These are phyloP conservation scores for Petrocephalus zakoni DNA, from an alignment of 2,113 vertebrate genomes.

Conservation along the genomic window DNA sequence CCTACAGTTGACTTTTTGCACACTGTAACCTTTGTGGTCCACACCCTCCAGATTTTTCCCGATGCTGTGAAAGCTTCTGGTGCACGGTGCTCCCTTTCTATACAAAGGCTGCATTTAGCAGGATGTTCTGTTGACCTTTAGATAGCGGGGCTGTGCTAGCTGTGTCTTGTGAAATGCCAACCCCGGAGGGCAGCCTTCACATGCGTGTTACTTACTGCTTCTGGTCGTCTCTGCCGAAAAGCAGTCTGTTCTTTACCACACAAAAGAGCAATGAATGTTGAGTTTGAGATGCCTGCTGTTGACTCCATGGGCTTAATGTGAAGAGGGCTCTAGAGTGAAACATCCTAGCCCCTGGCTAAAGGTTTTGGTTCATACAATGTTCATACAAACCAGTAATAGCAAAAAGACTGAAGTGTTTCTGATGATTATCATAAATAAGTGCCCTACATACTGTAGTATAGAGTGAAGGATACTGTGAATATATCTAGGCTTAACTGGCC, in stretches of 20 bases:
- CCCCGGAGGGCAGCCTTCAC: neutral
- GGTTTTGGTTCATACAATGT: neutral
- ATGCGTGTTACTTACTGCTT: neutral
- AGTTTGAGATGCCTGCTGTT: neutral
- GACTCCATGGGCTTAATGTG: neutral
- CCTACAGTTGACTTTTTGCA: neutral
- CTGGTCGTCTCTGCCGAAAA: slow-evolving; percentile 24
- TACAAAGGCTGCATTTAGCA: slow-evolving; percentile 41
- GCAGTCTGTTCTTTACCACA: neutral
- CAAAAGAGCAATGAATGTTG: neutral
- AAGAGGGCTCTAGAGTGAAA: neutral
- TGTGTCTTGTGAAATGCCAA: slow-evolving; percentile 5
- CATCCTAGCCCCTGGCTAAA: neutral
- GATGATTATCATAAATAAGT: neutral
- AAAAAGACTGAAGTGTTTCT: neutral
- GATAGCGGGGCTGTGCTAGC: slow-evolving; percentile 32
- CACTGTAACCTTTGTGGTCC: slow-evolving; percentile 29
- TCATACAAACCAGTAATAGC: neutral
- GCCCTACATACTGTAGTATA: neutral
- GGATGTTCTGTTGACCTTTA: slow-evolving; percentile 41
- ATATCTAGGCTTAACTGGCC: neutral
- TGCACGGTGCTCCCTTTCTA: neutral
- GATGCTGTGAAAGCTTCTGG: slow-evolving; percentile 26
- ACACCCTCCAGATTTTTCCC: slow-evolving; percentile 22
- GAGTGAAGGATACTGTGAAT: neutral